Base-by-base conservation (phyloP, 2,888 invertebrate species). In the Plebejus melissa region DNA sequence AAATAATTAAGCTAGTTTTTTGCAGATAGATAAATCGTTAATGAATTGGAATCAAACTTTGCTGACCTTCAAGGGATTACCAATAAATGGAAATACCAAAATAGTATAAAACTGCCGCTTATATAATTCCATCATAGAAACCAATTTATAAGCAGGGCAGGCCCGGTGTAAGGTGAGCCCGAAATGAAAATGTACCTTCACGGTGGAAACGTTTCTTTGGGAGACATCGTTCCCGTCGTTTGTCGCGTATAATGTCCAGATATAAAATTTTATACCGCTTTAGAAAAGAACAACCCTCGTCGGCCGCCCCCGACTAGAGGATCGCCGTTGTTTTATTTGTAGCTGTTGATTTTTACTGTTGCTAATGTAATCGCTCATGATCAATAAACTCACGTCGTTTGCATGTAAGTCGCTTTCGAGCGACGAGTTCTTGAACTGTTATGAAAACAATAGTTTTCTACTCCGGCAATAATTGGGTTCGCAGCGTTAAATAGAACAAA, bases 221-320 rank as follows among this genome's bases (percentile, higher is more conserved):
- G 82, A 85, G 84, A 84, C 86, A 86, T 87, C 86, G 85, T 86
- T 85, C 84, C 80, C 82, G 84, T 86, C 87, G 86, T 87, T 89
- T 88, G 86, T 90, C 88, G 88, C 86, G 84, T 87, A 87, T 88
- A 89, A 89, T 89, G 87, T 85, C 77, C 83, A 84, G 82, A 86
- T 86, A 87, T 88, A 89, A 89, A 88, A 87, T 86, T 88, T 87
- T 88, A 88, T 88, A 87, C 86, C 83, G 83, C 83, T 84, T 83
- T 85, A 85, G 85, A 86, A 86, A 84, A 85, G 84, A 84, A 86
- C 82, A 83, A 84, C 83, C 82, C 83, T 83, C 82, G 82, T 82
- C 83, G 87, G 86, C 87, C 88, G 84, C 82, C 84, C 82, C 81
- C 82, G 80, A 83, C 80, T 82, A 82, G 82, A 79, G 79, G 78